phyloP scores from a whole-genome alignment of 2,888 invertebrate species.

The Carterocephalus palaemon region DNA sequence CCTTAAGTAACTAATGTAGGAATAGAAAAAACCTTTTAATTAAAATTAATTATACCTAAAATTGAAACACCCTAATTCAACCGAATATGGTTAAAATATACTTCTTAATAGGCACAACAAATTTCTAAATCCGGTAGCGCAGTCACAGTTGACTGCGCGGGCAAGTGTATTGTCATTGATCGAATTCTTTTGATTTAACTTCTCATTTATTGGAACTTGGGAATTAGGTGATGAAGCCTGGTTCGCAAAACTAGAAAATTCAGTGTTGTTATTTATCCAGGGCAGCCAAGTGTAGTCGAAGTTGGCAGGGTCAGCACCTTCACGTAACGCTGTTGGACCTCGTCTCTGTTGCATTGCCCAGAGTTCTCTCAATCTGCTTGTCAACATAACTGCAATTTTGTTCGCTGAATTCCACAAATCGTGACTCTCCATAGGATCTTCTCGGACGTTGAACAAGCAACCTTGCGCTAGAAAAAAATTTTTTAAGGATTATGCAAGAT shows the following conservation, averaged over 20 bases:
- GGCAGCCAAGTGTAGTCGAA: conserved; percentile 86
- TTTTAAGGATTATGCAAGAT: neutral
- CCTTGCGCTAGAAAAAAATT: conserved; percentile 71
- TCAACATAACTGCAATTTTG: conserved; percentile 63
- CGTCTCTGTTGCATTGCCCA: conserved; percentile 72
- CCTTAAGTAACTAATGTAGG: no score
- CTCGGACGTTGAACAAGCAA: conserved; percentile 86
- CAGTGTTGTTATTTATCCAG: conserved; percentile 57
- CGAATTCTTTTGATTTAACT: neutral
- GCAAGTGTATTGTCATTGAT: conserved; percentile 39
- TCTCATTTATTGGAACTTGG: neutral
- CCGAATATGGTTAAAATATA: conserved; percentile 44
- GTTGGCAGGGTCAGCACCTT: conserved; percentile 82
- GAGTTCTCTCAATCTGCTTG: conserved; percentile 59
- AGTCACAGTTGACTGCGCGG: conserved; percentile 50
- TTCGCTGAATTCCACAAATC: conserved; percentile 79
- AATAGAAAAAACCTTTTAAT: no score
- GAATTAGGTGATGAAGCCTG: neutral
- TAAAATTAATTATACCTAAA: conserved; percentile 1
- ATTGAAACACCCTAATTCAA: neutral
- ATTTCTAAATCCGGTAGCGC: conserved; percentile 52
- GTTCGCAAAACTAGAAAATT: neutral
- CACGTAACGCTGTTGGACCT: conserved; percentile 65
- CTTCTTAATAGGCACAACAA: conserved; percentile 63
- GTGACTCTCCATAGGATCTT: conserved; percentile 88